A percentile compares a stretch with the other conserved stretches of the same genome.
Evolutionary conservation across 2,888 invertebrate genomes (phyloP).

Genomic region (Yponomeuta cagnagella): DNA sequence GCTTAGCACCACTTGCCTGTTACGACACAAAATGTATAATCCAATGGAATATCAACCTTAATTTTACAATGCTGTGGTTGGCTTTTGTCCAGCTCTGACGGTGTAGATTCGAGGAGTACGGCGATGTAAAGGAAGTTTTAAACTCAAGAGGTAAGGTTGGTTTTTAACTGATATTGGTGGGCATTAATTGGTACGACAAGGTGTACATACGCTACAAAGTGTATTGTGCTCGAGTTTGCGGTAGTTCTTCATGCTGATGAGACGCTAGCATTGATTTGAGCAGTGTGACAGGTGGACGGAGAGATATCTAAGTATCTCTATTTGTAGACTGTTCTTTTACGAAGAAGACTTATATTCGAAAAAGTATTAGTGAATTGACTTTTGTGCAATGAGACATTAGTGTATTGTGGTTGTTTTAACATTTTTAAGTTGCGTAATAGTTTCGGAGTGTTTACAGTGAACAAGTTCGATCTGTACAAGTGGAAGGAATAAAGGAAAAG

Average conservation of each 20-base stretch:
- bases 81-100: background rate
- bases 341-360: background rate
- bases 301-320: background rate
- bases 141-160: constrained; percentile 28
- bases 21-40: constrained; percentile 16
- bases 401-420: background rate
- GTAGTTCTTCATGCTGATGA: constrained; percentile 68
- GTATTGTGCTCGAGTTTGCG: constrained; percentile 66
- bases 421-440: background rate
- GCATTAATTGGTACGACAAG: constrained; percentile 52
- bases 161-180: constrained; percentile 28
- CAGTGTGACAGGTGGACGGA: constrained; percentile 38
- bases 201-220: constrained; percentile 55
- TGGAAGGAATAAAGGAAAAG: constrained; percentile 13
- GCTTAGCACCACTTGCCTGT: constrained; percentile 36
- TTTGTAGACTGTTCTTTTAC: constrained; percentile 1
- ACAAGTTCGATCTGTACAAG: constrained; percentile 6
- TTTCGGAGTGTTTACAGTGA: constrained; percentile 8
- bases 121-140: constrained; percentile 24
- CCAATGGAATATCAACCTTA: constrained; percentile 2
- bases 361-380: constrained; percentile 8
- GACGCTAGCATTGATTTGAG: constrained; percentile 64
- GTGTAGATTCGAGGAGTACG: background rate
- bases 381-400: background rate
- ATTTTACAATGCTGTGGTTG: background rate